phyloP scores from a whole-genome alignment of 2,113 vertebrate genomes.

The Nerophis lumbriciformis region DNA sequence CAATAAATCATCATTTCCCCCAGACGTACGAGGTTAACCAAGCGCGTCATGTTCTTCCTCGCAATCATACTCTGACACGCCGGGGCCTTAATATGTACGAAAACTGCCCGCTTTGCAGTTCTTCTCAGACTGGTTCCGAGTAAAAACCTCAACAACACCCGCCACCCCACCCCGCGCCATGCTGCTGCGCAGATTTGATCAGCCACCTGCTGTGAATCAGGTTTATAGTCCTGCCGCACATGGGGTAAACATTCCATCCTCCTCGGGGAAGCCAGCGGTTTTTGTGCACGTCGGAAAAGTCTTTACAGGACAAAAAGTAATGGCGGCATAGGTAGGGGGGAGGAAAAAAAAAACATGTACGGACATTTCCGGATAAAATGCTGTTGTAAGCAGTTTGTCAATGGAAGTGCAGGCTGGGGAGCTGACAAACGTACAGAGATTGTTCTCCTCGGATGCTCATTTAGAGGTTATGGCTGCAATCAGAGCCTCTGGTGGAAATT shows the following conservation, averaged over 20 bases:
- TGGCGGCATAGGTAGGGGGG: constrained; percentile 1
- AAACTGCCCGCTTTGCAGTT: constrained; percentile 12
- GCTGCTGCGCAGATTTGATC: constrained; percentile 67
- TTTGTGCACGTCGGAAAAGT: constrained; percentile 28
- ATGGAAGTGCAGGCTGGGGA: constrained; percentile 32
- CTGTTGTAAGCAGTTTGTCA: constrained; percentile 41
- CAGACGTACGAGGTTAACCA: constrained; percentile 17
- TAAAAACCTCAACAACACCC: background rate
- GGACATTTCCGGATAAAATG: constrained; percentile 30
- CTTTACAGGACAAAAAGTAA: constrained; percentile 23
- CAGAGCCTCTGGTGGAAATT: constrained; percentile 42
- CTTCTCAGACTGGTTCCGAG: constrained; percentile 11
- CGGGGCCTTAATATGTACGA: constrained; percentile 9
- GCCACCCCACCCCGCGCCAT: constrained; percentile 31
- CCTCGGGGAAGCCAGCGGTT: constrained; percentile 5
- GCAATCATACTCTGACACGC: constrained; percentile 17
- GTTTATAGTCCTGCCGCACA: constrained; percentile 47
- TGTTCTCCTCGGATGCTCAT: constrained; percentile 22
- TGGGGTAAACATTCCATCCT: constrained; percentile 14
- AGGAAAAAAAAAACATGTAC: constrained; percentile 7
- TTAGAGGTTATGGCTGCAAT: constrained; percentile 46
- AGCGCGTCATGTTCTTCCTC: constrained; percentile 29
- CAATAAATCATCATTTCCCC: constrained; percentile 29
- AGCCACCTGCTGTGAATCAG: constrained; percentile 63
- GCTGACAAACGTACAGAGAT: constrained; percentile 30